Conservation (phyloP, 1,140 invertebrate genomes). For the Zaprionus nigranus region DNA sequence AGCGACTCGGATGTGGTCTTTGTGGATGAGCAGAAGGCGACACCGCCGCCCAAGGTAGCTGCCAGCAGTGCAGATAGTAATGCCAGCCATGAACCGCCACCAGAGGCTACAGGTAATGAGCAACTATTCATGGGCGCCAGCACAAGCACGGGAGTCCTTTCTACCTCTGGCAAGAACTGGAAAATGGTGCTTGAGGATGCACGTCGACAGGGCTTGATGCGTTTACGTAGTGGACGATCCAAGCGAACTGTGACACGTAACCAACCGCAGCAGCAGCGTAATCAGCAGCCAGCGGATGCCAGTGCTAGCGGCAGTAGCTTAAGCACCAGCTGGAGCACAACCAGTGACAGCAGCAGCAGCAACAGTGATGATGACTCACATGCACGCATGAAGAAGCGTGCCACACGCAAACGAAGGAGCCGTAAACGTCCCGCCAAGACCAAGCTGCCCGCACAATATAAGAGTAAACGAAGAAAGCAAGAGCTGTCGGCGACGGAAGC, state of each 20-base stretch:
- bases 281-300: conserved; percentile 2
- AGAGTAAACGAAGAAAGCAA: conserved; percentile 43
- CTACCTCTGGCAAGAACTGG: conserved; percentile 65
- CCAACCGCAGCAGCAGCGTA: conserved; percentile 9
- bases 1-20: conserved; percentile 87
- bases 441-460: conserved; percentile 1
- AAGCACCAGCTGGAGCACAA: conserved; percentile 28
- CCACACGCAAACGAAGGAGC: conserved; percentile 18
- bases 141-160: conserved; percentile 69
- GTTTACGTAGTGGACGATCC: conserved; percentile 9
- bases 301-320: conserved; percentile 15
- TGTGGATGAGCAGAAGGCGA: conserved; percentile 71
- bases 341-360: conserved; percentile 32
- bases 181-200: conserved; percentile 55
- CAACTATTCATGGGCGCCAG: conserved; percentile 68
- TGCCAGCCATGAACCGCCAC: conserved; percentile 2
- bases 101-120: conserved; percentile 11
- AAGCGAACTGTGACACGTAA: conserved; percentile 30
- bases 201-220: conserved; percentile 45
- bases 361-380: conserved; percentile 28
- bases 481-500: neutral
- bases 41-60: neutral
- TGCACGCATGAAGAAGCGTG: conserved; percentile 35
- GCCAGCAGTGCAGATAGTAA: neutral
- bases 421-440: conserved; percentile 22